A percentile compares a stretch with the other conserved stretches of the same genome.
Conservation (phyloP, 2,888 invertebrate species). For the Gnatocerus cornutus region DNA sequence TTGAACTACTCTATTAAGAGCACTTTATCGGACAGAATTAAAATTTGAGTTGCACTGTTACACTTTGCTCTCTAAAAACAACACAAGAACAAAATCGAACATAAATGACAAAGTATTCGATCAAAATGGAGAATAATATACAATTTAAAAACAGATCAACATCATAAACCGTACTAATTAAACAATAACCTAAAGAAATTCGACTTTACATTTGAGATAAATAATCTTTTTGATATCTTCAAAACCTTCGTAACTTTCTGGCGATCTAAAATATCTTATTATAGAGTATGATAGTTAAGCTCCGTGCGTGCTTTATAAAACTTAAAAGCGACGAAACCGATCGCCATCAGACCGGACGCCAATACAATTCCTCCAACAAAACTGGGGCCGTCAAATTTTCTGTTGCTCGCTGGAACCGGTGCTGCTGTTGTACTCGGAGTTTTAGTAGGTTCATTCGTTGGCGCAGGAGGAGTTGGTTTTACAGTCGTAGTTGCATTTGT, state of each 20-base stretch:
- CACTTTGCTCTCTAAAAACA: constrained; percentile 22
- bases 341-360: constrained; percentile 84
- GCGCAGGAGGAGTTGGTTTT: constrained; percentile 31
- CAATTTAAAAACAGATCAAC: constrained; percentile 1
- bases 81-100: constrained; percentile 13
- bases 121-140: too few relatives aligned
- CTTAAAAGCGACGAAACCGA: constrained; percentile 88
- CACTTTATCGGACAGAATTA: constrained; percentile 66
- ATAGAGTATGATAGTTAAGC: constrained; percentile 91
- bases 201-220: constrained; percentile 22
- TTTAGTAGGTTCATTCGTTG: constrained; percentile 49
- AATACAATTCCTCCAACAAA: constrained; percentile 91
- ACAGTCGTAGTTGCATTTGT: constrained; percentile 52
- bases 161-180: constrained; percentile 11
- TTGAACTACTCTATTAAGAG: constrained; percentile 69
- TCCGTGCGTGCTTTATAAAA: constrained; percentile 91
- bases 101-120: constrained; percentile 27
- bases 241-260: not conserved
- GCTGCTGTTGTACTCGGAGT: constrained; percentile 59
- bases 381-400: constrained; percentile 82
- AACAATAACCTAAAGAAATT: constrained; percentile 15
- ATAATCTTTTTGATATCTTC: constrained; percentile 9
- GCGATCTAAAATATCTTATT: constrained; percentile 67
- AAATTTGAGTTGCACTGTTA: constrained; percentile 45
- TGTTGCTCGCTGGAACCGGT: constrained; percentile 58